Evolutionary conservation across 2,888 invertebrate genomes (phyloP), one percentile per base, ranked within the genome.

Genomic region (Halictus ligatus): DNA sequence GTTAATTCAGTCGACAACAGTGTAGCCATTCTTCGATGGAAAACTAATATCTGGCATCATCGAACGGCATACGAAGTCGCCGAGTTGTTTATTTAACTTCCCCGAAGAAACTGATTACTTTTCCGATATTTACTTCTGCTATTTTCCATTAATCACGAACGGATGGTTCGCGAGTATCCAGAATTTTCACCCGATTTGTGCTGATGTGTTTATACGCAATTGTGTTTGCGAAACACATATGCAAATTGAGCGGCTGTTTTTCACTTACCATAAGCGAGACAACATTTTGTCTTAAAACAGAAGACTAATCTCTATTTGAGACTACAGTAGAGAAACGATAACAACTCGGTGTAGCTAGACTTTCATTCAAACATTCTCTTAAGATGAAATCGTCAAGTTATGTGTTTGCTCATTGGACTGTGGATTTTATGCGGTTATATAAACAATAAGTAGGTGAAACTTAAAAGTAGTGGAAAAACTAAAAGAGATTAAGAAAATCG

Each of bases 111-210:
- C 88, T 89, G 91, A 91, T 90, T 88, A 88, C 86, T 88, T 90
- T 91, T 89, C 88, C 90, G 89, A 90, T 90, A 91, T 90, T 88
- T 87, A 89, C 83, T 87, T 87, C 91, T 73, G 71, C 74, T 46
- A 69, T 78, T 84, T 82, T 79, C 90, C 87, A 90, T 91, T 88
- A 91, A 90, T 88, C 90, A 88, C 82, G 64, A 75, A 78, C 67
- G 80, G 78, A 69, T 69, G 73, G 76, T 43, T 64, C 58, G 21
- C 46, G 48, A 25, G 48, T 67, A 79, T 75, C 54, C 48, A 67
- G 21, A 6, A 75, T 81, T 43, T 35, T 67, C 80, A 29, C 25
- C 58, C 75, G 60, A 54, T 69, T 54, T 25, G 6, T 21, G 46
- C 40, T 18, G n/a, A 25, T 50, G 25, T 46, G 54, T 48, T n/a